These are phyloP conservation scores for Drosophila mayaguana DNA, from an alignment of 2,888 invertebrate genomes.

Conservation along the genomic window DNA sequence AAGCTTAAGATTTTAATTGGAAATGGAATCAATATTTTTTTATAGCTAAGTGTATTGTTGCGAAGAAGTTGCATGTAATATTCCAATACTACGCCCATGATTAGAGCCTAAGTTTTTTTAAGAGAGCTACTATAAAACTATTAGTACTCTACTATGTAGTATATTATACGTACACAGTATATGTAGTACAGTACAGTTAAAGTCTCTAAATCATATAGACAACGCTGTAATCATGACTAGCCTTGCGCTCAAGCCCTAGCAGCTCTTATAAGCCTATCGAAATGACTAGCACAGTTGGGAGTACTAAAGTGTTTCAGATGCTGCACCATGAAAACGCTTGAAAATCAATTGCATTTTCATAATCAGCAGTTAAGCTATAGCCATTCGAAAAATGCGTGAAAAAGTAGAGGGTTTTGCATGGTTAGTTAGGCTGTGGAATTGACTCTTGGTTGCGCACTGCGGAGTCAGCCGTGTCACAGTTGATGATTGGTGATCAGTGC, in stretches of 20 bases:
- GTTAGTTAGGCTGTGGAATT: constrained; percentile 25
- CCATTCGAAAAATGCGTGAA: constrained; percentile 13
- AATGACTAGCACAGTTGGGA: background rate
- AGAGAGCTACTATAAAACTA: too few species aligned
- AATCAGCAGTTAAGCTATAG: constrained; percentile 4
- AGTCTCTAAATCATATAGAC: background rate
- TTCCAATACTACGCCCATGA: too few species aligned
- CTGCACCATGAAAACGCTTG: background rate
- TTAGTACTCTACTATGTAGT: too few species aligned
- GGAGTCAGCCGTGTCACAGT: constrained; percentile 44
- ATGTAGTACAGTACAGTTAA: background rate
- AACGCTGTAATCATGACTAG: background rate
- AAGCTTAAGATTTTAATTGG: too few species aligned
- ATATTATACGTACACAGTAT: too few species aligned
- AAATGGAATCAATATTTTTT: too few species aligned
- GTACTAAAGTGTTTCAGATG: background rate
- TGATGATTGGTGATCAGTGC: constrained; percentile 63
- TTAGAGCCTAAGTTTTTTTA: too few species aligned
- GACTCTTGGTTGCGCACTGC: background rate
- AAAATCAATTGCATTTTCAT: constrained; percentile 12
- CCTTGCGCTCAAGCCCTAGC: background rate
- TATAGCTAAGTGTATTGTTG: too few species aligned
- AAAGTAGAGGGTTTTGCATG: constrained; percentile 25
- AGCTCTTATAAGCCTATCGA: background rate
- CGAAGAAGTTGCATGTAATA: too few species aligned